Evolutionary conservation across 64 coral and sea anemone species (phyloP).

Genomic region (Dendrophyllia cribrosa): DNA sequence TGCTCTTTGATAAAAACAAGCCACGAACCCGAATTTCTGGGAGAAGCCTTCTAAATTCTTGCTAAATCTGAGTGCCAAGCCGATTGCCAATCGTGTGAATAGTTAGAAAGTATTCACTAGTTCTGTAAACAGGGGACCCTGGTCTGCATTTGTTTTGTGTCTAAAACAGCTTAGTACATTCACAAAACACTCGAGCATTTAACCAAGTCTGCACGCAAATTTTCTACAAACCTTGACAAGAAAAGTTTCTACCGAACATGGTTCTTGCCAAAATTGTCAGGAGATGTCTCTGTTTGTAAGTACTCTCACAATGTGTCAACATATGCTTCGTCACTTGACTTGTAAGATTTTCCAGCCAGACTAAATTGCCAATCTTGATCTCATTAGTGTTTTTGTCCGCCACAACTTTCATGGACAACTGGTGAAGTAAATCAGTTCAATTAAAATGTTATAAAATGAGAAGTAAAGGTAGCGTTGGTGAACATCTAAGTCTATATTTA

Average conservation of each 20-base stretch:
- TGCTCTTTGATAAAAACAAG: no score
- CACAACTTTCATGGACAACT: slow-evolving; percentile 45
- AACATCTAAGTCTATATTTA: no score
- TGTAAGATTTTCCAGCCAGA: slow-evolving; percentile 78
- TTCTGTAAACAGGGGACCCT: no score
- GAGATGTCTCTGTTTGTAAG: slow-evolving; percentile 76
- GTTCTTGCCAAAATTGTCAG: slow-evolving; percentile 62
- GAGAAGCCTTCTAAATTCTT: no score
- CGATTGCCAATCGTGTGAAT: no score
- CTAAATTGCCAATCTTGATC: slow-evolving; percentile 48
- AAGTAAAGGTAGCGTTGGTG: no score
- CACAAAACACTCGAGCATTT: not conserved
- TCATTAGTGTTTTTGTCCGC: slow-evolving; percentile 23
- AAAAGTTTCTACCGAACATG: slow-evolving; percentile 83
- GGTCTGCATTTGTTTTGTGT: no score
- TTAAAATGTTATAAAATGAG: not conserved
- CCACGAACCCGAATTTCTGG: no score
- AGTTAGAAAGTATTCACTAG: no score
- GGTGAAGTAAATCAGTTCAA: not conserved
- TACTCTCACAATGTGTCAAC: slow-evolving; percentile 61
- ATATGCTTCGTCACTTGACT: slow-evolving; percentile 82
- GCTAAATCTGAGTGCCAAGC: no score
- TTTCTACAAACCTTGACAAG: slow-evolving; percentile 73
- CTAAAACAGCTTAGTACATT: not conserved
- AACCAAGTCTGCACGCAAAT: not conserved